Conservation (phyloP, 2,797 vertebrate genomes). For the Takifugu ocellatus region DNA sequence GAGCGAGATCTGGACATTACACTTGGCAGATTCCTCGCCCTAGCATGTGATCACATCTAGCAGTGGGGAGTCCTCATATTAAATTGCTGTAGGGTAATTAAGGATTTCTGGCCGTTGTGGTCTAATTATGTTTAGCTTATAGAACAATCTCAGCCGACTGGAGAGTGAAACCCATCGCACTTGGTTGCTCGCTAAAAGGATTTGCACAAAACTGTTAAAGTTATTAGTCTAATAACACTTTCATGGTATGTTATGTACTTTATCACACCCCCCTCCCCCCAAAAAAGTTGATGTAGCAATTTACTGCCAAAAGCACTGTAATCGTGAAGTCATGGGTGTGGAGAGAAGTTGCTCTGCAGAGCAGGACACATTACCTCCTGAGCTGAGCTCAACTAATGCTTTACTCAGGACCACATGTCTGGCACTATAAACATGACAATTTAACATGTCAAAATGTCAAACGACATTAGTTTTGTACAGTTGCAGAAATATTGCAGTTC, state of each 20-base stretch:
- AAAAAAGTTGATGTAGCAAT: slow-evolving; percentile 7
- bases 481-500: too few relatives aligned
- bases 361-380: slow-evolving; percentile 37
- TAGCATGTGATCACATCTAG: too few relatives aligned
- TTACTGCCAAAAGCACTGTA: slow-evolving; percentile 1
- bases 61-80: too few relatives aligned
- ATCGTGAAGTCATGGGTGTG: slow-evolving; percentile 3
- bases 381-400: slow-evolving; percentile 23
- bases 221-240: slow-evolving; percentile 15
- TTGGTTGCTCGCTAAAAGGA: slow-evolving; percentile 23
- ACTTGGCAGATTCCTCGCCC: too few relatives aligned
- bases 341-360: slow-evolving; percentile 8
- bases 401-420: slow-evolving; percentile 7
- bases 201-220: slow-evolving; percentile 15
- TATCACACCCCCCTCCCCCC: not conserved
- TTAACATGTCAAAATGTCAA: slow-evolving; percentile 14
- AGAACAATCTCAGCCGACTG: slow-evolving; percentile 15
- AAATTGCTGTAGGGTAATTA: not conserved
- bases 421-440: slow-evolving; percentile 11
- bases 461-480: slow-evolving; percentile 22
- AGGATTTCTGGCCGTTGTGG: slow-evolving; percentile 17
- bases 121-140: slow-evolving; percentile 29
- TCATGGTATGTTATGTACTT: slow-evolving; percentile 1
- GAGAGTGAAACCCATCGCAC: slow-evolving; percentile 8
- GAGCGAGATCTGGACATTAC: not conserved